phyloP scores from a whole-genome alignment of 1,140 invertebrate genomes.

The Cyclina sinensis region DNA sequence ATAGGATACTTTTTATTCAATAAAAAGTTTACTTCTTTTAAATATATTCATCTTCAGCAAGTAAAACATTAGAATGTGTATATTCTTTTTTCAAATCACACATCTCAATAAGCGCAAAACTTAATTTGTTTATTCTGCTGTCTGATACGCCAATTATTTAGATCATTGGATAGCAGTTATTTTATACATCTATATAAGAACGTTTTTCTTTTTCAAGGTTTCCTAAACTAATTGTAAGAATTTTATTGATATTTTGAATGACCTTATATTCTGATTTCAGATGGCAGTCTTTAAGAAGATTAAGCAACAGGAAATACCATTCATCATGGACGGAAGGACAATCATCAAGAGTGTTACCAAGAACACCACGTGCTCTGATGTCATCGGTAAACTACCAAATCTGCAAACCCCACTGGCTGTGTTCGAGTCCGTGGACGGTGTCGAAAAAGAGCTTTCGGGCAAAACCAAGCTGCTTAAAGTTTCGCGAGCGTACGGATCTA shows the following conservation, averaged over 20 bases:
- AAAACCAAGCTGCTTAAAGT: slow-evolving; percentile 56
- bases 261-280: slow-evolving; percentile 24
- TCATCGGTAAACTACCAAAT: slow-evolving; percentile 56
- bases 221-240: no score
- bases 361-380: slow-evolving; percentile 56
- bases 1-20: no score
- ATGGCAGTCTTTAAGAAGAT: slow-evolving; percentile 18
- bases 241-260: background rate
- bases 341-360: slow-evolving; percentile 54
- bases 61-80: no score
- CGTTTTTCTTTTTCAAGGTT: no score
- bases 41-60: no score
- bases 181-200: no score
- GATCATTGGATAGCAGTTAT: no score
- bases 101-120: no score
- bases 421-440: slow-evolving; percentile 50
- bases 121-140: no score
- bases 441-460: slow-evolving; percentile 48
- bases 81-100: no score
- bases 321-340: slow-evolving; percentile 39
- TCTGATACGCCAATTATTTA: no score
- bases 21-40: no score
- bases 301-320: slow-evolving; percentile 50
- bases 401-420: slow-evolving; percentile 37
- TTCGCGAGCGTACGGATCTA: slow-evolving; percentile 34